These are phyloP conservation scores for Hirudo medicinalis DNA, from an alignment of 1,140 invertebrate genomes.

Conservation along the genomic window DNA sequence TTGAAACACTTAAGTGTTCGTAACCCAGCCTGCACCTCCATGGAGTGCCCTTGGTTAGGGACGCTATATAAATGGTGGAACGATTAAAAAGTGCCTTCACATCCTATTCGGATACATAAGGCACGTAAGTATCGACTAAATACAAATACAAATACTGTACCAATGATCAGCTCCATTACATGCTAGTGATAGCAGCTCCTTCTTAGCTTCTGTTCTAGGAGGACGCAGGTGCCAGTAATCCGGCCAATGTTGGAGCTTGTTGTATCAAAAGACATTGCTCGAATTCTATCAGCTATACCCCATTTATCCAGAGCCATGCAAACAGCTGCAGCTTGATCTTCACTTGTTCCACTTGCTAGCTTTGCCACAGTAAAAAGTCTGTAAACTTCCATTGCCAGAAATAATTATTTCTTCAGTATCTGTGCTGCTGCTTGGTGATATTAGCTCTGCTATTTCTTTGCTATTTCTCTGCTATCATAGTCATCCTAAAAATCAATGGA, in stretches of 20 bases:
- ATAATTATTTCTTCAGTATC: too few relatives aligned
- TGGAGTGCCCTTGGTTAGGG: too few relatives aligned
- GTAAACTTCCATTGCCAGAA: slow-evolving; percentile 6
- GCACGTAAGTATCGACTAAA: too few relatives aligned
- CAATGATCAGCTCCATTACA: slow-evolving; percentile 14
- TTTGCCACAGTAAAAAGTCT: neutral
- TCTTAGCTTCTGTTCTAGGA: neutral
- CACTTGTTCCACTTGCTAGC: neutral
- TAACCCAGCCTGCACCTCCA: too few relatives aligned
- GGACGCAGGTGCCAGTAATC: slow-evolving; percentile 9
- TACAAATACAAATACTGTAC: slow-evolving; percentile 7
- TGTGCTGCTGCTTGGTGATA: too few relatives aligned
- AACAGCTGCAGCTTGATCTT: slow-evolving; percentile 12
- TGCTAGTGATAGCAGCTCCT: slow-evolving; percentile 16
- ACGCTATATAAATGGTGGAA: too few relatives aligned
- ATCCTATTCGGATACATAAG: too few relatives aligned
- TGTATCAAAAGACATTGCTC: slow-evolving; percentile 14
- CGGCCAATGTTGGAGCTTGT: slow-evolving; percentile 12
- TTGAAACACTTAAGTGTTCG: too few relatives aligned
- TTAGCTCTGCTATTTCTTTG: too few relatives aligned
- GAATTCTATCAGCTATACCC: slow-evolving; percentile 8
- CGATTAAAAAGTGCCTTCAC: too few relatives aligned
- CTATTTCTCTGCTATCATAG: too few relatives aligned
- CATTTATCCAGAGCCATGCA: slow-evolving; percentile 10
- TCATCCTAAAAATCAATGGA: too few relatives aligned